Evolutionary conservation across 1,140 invertebrate genomes (phyloP).

Genomic region (Micrasema longulum): DNA sequence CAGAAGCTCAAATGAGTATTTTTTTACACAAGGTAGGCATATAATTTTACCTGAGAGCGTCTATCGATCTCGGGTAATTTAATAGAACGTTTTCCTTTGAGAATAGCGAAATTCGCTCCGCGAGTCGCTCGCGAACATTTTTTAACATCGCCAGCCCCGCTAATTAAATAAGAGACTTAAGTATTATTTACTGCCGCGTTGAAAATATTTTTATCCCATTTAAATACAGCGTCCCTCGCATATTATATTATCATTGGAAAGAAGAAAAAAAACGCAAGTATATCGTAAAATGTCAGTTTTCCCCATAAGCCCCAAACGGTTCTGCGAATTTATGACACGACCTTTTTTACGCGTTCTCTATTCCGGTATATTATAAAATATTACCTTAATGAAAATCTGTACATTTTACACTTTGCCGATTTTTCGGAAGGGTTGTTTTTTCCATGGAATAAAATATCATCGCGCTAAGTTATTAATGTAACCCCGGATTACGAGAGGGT

Average conservation of each 20-base stretch:
- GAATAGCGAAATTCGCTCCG: constrained; percentile 51
- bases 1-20: constrained; percentile 13
- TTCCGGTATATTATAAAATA: constrained; percentile 55
- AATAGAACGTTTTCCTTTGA: constrained; percentile 52
- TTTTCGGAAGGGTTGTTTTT: constrained; percentile 44
- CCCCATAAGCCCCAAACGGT: constrained; percentile 51
- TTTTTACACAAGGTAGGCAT: constrained; percentile 36
- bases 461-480: constrained; percentile 44
- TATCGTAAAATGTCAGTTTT: constrained; percentile 54
- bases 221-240: constrained; percentile 28
- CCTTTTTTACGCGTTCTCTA: constrained; percentile 53
- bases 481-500: constrained; percentile 29
- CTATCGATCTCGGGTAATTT: constrained; percentile 54
- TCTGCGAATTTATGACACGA: constrained; percentile 50
- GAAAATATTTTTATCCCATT: constrained; percentile 46
- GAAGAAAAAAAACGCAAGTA: constrained; percentile 36
- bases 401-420: constrained; percentile 55
- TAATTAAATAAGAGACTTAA: constrained; percentile 55
- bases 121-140: constrained; percentile 46
- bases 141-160: constrained; percentile 44
- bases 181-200: constrained; percentile 51
- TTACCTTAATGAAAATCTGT: constrained; percentile 56
- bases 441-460: constrained; percentile 41
- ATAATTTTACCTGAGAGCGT: constrained; percentile 38
- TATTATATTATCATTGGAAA: constrained; percentile 11